Evolutionary conservation across 2,888 invertebrate genomes (phyloP).

Genomic region (Synergus laeviventris): DNA sequence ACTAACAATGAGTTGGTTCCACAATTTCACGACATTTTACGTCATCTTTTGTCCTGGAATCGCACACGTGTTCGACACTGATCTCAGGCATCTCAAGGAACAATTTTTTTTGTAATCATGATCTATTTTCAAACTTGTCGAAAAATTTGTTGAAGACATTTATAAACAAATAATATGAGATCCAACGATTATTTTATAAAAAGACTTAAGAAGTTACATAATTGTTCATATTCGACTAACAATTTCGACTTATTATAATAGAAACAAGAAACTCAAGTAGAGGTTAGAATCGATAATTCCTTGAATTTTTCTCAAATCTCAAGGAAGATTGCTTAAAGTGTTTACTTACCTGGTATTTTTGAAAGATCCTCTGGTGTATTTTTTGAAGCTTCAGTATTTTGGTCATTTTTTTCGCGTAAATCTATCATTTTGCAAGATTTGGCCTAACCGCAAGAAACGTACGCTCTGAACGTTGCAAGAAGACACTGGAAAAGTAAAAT

Average conservation of each 20-base stretch:
- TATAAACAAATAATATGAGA: neutral
- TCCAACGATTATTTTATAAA: neutral
- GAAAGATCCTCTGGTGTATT: conserved; percentile 53
- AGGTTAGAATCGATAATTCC: conserved; percentile 50
- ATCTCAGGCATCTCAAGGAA: neutral
- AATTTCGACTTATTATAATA: conserved; percentile 20
- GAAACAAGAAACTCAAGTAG: neutral
- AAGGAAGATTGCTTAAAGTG: conserved; percentile 16
- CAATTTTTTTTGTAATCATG: neutral
- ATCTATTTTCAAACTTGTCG: neutral
- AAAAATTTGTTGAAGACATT: neutral
- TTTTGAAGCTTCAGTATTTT: conserved; percentile 46
- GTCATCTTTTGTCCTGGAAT: too few species aligned
- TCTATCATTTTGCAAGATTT: conserved; percentile 29
- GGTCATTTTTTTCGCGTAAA: conserved; percentile 28
- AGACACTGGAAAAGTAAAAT: too few species aligned
- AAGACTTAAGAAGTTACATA: conserved; percentile 46
- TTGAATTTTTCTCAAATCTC: neutral
- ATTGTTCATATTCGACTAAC: conserved; percentile 44
- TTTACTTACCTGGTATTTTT: conserved; percentile 60
- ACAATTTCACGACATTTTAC: neutral
- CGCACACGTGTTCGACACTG: conserved; percentile 6
- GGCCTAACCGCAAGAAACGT: conserved; percentile 3
- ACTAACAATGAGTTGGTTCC: too few species aligned
- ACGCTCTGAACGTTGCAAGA: neutral